Base-by-base conservation (phyloP, 1,140 invertebrate genomes). In the Akabosia matsudoensis region DNA sequence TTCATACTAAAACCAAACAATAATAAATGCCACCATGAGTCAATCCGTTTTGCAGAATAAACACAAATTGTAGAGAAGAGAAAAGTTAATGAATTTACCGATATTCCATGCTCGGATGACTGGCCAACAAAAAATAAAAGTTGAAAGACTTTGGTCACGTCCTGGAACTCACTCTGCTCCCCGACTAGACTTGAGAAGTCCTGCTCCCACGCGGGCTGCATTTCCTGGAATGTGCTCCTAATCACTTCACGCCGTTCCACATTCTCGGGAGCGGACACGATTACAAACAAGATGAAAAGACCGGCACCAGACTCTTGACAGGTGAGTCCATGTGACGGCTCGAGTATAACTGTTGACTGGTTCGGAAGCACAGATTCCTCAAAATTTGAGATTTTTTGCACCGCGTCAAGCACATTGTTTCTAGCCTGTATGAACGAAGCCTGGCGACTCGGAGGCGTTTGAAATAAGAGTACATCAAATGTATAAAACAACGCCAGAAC, bases 191-290 rank as follows among this genome's bases (percentile, higher is more conserved):
- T 76, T 71, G 30, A 78, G 78, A 18, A 78, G 22, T 51, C 76
- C 33, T 74, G 75, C 73, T 33, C 61, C 54, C 37, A 74, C 3
- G 13, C 67, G 34, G 13, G 52, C 16, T n/a, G 28, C 56, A 52
- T 16, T 45, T 71, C 51, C 45, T 30, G 33, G 51, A 76, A 71
- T 54, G 30, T 67, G 2, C 71, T 28, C 18, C 79, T 34, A 4
- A 81, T 73, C 1, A 54, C 70, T 34, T 81, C 73, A 33, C 79
- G 31, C 4, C 70, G n/a, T 24, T 77, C 61, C 3, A 45, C 18
- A 52, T 81, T 81, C 26, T 72, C 76, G 3, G 79, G 79, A 2
- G 79, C 30, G 1, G 79, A 81, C 16, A 76, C 76, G 1, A 81
- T 71, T 1, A 81, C 56, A n/a, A 81, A 75, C 22, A 81, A 33